phyloP scores from a whole-genome alignment of 2,888 invertebrate genomes.

The Neoitamus cyanurus region DNA sequence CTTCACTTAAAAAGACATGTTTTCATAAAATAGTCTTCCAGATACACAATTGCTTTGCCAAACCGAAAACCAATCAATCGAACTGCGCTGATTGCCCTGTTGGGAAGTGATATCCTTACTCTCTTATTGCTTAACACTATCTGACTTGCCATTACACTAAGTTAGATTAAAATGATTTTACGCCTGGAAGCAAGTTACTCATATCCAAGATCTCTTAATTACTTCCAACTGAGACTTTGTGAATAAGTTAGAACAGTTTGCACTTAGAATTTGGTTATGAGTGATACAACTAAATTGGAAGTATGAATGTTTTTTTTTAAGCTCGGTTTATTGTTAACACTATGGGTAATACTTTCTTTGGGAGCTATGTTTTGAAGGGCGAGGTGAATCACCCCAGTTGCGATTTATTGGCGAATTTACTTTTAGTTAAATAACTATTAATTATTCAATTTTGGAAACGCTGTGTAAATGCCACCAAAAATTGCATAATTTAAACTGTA shows the following conservation, averaged over 20 bases:
- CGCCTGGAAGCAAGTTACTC: not conserved
- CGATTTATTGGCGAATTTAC: not conserved
- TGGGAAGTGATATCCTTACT: not conserved
- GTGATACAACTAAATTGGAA: not conserved
- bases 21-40: not conserved
- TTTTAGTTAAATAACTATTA: not conserved
- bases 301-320: too few species aligned
- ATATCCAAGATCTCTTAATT: not conserved
- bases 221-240: not conserved
- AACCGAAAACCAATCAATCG: not conserved
- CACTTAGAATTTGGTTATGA: not conserved
- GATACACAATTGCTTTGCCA: not conserved
- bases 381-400: too few species aligned
- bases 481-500: too few species aligned
- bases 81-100: not conserved
- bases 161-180: not conserved
- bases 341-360: not conserved
- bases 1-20: not conserved
- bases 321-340: not conserved
- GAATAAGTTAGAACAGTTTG: not conserved
- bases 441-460: too few species aligned
- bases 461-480: too few species aligned
- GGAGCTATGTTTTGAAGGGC: not conserved
- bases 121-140: not conserved
- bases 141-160: not conserved